These are phyloP conservation scores for Nebria salina DNA, from an alignment of 2,888 invertebrate species.

Conservation along the genomic window DNA sequence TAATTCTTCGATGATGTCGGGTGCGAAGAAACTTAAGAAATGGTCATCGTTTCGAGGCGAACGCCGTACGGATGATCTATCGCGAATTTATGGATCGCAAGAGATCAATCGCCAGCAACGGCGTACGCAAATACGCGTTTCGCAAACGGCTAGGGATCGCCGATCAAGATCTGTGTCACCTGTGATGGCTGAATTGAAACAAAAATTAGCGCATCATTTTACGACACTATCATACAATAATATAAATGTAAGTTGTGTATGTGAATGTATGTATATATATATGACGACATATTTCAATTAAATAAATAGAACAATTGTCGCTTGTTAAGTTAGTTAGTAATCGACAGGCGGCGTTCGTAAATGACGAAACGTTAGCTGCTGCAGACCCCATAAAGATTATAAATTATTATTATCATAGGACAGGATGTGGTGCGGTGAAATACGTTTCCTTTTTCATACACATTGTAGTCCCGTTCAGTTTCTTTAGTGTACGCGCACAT, in stretches of 20 bases:
- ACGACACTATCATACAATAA: conserved; percentile 28
- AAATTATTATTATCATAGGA: conserved; percentile 2
- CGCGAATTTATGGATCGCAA: background rate
- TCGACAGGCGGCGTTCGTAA: background rate
- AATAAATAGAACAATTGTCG: conserved; percentile 43
- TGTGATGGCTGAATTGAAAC: conserved; percentile 25
- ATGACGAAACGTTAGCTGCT: background rate
- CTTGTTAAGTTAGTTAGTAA: conserved; percentile 34
- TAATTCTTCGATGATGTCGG: background rate
- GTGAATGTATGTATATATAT: background rate
- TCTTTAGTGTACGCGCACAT: background rate
- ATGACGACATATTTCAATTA: background rate
- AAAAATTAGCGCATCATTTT: conserved; percentile 16
- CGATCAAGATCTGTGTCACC: conserved; percentile 39
- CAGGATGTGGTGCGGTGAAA: conserved; percentile 43
- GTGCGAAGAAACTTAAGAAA: background rate
- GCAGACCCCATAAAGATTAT: background rate
- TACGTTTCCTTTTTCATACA: conserved; percentile 28
- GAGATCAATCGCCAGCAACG: background rate
- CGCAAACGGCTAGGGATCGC: background rate
- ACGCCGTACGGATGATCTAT: background rate
- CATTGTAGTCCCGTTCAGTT: background rate
- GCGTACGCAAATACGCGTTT: background rate
- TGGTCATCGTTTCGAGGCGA: background rate
- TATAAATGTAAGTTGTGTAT: conserved; percentile 28